phyloP scores from a whole-genome alignment of 2,888 invertebrate species.

The Dastarcus helophoroides region DNA sequence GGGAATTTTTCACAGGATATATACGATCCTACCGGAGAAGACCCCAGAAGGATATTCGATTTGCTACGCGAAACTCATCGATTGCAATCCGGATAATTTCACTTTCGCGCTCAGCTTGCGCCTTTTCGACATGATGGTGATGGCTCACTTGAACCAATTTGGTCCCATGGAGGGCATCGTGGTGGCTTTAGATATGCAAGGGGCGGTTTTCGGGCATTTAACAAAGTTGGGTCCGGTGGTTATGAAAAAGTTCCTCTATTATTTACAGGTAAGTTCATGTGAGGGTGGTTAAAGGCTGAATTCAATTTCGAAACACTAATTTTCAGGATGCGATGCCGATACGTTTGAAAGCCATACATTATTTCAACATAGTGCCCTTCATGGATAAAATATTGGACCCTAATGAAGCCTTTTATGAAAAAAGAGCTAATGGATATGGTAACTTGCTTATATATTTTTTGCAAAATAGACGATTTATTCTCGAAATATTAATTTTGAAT shows the following conservation, averaged over 20 bases:
- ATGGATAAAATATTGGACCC: slow-evolving; percentile 45
- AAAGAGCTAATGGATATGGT: slow-evolving; percentile 49
- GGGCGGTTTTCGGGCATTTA: slow-evolving; percentile 49
- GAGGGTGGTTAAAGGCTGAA: background rate
- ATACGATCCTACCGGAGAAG: slow-evolving; percentile 14
- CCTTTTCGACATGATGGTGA: slow-evolving; percentile 46
- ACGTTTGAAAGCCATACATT: slow-evolving; percentile 46
- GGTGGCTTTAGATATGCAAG: slow-evolving; percentile 52
- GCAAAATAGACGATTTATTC: no score
- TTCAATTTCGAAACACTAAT: background rate
- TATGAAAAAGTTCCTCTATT: slow-evolving; percentile 54
- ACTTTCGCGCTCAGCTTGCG: slow-evolving; percentile 42
- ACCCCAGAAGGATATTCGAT: slow-evolving; percentile 24
- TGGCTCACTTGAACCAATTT: slow-evolving; percentile 42
- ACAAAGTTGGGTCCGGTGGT: slow-evolving; percentile 42
- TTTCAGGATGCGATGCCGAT: slow-evolving; percentile 50
- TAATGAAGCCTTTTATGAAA: slow-evolving; percentile 50
- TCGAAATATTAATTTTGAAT: no score
- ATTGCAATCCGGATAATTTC: slow-evolving; percentile 48
- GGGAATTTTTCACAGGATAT: slow-evolving; percentile 9
- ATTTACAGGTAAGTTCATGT: slow-evolving; percentile 41
- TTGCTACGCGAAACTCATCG: slow-evolving; percentile 31
- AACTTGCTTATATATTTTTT: no score
- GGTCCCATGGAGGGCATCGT: slow-evolving; percentile 47
- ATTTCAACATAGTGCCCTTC: slow-evolving; percentile 47